Conservation (phyloP, 2,113 vertebrate species). For the Tautogolabrus adspersus region DNA sequence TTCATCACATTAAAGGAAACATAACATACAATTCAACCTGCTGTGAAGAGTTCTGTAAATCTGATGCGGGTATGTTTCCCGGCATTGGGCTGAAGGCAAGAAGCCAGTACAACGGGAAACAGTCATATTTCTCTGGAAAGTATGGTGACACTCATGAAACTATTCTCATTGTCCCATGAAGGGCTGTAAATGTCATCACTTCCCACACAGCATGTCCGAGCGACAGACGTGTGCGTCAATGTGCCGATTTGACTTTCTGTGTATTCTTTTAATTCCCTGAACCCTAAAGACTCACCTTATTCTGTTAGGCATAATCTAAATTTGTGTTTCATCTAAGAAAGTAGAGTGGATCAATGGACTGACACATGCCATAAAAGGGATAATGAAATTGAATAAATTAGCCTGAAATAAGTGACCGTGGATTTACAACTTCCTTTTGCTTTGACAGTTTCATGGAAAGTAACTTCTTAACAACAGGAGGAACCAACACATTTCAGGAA, state of each 20-base stretch:
- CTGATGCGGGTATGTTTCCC: conserved; percentile 31
- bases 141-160: conserved; percentile 34
- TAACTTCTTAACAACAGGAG: neutral
- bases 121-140: conserved; percentile 22
- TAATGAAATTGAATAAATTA: neutral
- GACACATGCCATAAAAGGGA: neutral
- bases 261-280: neutral
- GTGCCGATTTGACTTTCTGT: neutral
- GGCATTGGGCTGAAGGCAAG: conserved; percentile 32
- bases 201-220: conserved; percentile 10
- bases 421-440: neutral
- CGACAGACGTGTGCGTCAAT: neutral
- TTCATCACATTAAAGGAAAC: conserved; percentile 52
- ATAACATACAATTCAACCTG: conserved; percentile 42
- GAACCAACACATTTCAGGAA: neutral
- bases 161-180: conserved; percentile 52
- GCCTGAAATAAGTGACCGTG: neutral
- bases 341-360: neutral
- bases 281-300: neutral
- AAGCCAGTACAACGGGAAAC: conserved; percentile 9
- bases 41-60: conserved; percentile 48
- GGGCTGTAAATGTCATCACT: conserved; percentile 46
- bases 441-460: neutral
- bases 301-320: neutral
- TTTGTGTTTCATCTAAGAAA: neutral